These are phyloP conservation scores for Agriotes lineatus DNA, from an alignment of 2,888 invertebrate species.

Conservation along the genomic window DNA sequence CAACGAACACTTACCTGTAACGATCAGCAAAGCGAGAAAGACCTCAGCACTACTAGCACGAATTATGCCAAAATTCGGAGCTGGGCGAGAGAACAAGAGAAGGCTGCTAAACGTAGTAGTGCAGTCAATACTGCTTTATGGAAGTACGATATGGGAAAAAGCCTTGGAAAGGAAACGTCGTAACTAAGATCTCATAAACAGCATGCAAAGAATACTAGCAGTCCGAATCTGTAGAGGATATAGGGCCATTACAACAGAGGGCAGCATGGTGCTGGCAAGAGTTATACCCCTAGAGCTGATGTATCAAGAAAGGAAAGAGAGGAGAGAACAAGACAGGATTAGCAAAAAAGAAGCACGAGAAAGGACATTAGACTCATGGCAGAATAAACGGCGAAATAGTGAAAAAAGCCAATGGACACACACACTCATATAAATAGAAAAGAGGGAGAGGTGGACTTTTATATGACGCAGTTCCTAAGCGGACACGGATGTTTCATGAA, in stretches of 20 bases:
- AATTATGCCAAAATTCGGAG: background rate
- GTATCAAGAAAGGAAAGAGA: background rate
- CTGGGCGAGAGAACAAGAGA: background rate
- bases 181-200: too few relatives aligned
- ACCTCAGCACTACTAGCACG: background rate
- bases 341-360: background rate
- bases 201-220: background rate
- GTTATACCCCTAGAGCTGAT: background rate
- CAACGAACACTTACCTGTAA: too few relatives aligned
- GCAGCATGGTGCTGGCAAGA: too few relatives aligned
- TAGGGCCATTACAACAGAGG: background rate
- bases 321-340: background rate
- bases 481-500: too few relatives aligned
- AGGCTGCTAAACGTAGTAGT: background rate
- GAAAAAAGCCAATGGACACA: too few relatives aligned
- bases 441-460: background rate
- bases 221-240: background rate
- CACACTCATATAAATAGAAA: background rate
- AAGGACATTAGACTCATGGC: background rate
- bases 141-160: background rate
- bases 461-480: background rate
- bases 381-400: background rate
- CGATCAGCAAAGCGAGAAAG: background rate
- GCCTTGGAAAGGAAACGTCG: background rate
- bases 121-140: background rate